A percentile compares a stretch with the other conserved stretches of the same genome.
Evolutionary conservation across 2,113 vertebrate genomes (phyloP).

Genomic region (Mionectes macconnelli): DNA sequence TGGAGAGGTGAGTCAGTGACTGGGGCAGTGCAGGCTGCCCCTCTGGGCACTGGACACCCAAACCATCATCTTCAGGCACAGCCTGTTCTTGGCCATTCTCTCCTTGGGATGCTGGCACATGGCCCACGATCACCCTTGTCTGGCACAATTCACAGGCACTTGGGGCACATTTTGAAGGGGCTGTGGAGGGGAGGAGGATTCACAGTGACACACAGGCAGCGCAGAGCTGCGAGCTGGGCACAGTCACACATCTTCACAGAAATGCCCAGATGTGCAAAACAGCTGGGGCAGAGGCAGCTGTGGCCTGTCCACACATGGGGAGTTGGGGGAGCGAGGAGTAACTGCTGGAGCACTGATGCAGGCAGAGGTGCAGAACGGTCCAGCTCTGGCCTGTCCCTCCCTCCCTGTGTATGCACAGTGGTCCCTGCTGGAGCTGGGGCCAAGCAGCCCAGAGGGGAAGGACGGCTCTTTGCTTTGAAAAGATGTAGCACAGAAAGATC

Average conservation of each 20-base stretch:
- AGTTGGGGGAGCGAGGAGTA: neutral
- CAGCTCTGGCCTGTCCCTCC: neutral
- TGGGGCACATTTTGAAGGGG: neutral
- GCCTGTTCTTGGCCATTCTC: neutral
- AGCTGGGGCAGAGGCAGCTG: neutral
- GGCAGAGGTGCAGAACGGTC: neutral
- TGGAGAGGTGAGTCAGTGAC: neutral
- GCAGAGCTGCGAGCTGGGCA: rapidly evolving
- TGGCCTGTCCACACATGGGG: neutral
- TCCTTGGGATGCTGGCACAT: neutral
- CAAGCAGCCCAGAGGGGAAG: neutral
- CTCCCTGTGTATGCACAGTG: neutral
- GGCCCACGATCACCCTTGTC: neutral
- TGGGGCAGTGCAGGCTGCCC: neutral
- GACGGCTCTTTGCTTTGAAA: neutral
- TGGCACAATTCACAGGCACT: neutral
- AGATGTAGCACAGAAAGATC: neutral
- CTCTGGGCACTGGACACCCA: neutral
- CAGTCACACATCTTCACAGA: neutral
- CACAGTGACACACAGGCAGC: neutral
- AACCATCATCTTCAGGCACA: neutral
- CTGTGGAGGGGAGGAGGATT: neutral
- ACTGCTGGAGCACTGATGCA: neutral
- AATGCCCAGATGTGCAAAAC: conserved; percentile 11
- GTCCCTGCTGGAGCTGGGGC: neutral